Conservation (phyloP, 1,140 invertebrate species). For the Lutraria rhynchaena region DNA sequence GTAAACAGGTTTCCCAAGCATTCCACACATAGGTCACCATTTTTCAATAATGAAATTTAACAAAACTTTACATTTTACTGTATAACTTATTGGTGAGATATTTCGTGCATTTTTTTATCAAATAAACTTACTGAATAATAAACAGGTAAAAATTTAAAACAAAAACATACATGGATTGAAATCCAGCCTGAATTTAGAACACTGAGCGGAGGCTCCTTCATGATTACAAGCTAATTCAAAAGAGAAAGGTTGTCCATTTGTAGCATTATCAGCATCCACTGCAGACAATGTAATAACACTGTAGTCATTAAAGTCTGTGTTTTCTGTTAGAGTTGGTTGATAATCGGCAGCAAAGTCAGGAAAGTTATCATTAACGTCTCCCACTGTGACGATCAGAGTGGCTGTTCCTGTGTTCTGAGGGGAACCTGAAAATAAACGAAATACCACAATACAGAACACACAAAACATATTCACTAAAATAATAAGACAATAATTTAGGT, state of each 20-base stretch:
- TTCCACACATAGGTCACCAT: no score
- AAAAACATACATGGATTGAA: no score
- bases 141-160: no score
- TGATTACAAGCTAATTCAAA: slow-evolving; percentile 87
- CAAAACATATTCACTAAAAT: no score
- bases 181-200: slow-evolving; percentile 1
- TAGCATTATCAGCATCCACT: slow-evolving; percentile 86
- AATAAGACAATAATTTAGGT: no score
- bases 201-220: slow-evolving; percentile 1
- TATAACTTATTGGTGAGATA: no score
- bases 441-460: no score
- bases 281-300: slow-evolving; percentile 94
- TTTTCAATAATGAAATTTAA: no score
- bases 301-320: slow-evolving; percentile 84
- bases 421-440: slow-evolving; percentile 71
- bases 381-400: slow-evolving; percentile 96
- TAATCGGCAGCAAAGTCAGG: slow-evolving; percentile 96
- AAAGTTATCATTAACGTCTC: slow-evolving; percentile 96
- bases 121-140: no score
- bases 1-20: no score
- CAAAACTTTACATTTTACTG: no score
- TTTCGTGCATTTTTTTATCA: no score
- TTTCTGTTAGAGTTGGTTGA: slow-evolving; percentile 90
- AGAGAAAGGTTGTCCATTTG: slow-evolving; percentile 96
- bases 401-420: slow-evolving; percentile 97